A percentile compares a stretch with the other conserved stretches of the same genome.
Conservation (phyloP, 2,797 vertebrate species). For the Darevskia nairensis region DNA sequence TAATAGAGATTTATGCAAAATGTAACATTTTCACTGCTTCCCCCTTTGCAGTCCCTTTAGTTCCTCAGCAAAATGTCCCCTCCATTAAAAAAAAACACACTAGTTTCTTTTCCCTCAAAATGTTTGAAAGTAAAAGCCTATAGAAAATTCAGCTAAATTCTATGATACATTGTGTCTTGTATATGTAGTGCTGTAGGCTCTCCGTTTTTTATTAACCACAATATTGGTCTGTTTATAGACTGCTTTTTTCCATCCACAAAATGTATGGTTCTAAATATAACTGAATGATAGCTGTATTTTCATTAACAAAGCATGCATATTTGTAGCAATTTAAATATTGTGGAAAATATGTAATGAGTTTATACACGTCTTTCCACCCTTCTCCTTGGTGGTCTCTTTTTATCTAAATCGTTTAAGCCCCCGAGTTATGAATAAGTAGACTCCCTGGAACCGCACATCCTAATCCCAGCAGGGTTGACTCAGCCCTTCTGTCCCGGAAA, state of each 20-base stretch:
- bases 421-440: slow-evolving; percentile 6
- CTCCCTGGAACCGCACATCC: slow-evolving; percentile 29
- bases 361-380: neutral
- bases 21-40: neutral
- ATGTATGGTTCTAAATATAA: slow-evolving; percentile 24
- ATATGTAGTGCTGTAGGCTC: neutral
- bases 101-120: neutral
- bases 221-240: slow-evolving; percentile 12
- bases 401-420: slow-evolving; percentile 24
- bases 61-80: neutral
- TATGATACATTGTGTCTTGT: neutral
- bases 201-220: neutral
- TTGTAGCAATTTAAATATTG: slow-evolving; percentile 35
- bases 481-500: neutral
- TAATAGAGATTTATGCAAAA: neutral
- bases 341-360: slow-evolving; percentile 38
- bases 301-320: slow-evolving; percentile 23
- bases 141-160: neutral
- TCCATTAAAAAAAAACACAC: neutral
- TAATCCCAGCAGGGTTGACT: slow-evolving; percentile 21
- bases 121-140: slow-evolving; percentile 9
- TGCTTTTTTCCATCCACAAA: slow-evolving; percentile 8
- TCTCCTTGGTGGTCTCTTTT: slow-evolving; percentile 21
- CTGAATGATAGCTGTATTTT: slow-evolving; percentile 32
- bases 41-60: neutral